These are phyloP conservation scores for Orthonychiurus folsomi DNA, from an alignment of 2,888 invertebrate genomes.

Conservation along the genomic window DNA sequence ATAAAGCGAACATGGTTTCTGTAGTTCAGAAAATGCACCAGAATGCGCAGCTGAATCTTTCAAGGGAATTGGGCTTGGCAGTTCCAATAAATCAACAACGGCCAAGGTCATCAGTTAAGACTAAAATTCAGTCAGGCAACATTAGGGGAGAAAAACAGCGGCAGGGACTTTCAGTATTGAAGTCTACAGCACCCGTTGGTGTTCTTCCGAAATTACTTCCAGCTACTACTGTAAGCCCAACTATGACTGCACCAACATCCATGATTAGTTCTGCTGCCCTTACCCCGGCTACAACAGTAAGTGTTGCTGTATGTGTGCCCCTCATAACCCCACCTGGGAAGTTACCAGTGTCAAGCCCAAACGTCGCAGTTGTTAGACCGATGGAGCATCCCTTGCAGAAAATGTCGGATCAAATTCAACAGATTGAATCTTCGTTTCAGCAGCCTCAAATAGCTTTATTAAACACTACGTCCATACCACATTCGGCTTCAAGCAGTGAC, in stretches of 20 bases:
- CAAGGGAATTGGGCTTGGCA: background rate
- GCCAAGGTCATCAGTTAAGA: background rate
- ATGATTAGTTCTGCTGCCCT: background rate
- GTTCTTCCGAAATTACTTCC: conserved; percentile 18
- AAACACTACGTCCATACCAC: conserved; percentile 8
- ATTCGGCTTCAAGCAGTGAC: background rate
- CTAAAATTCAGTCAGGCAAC: background rate
- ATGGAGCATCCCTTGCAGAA: conserved; percentile 38
- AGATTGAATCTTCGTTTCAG: conserved; percentile 20
- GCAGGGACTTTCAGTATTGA: background rate
- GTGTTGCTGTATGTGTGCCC: background rate
- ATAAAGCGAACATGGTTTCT: background rate
- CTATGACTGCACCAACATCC: background rate
- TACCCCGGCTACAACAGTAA: background rate
- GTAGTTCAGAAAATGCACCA: background rate
- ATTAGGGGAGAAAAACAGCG: conserved; percentile 4
- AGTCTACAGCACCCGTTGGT: background rate
- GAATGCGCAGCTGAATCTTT: background rate
- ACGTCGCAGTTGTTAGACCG: conserved; percentile 36
- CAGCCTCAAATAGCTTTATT: background rate
- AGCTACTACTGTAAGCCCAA: conserved; percentile 8
- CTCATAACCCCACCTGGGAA: background rate
- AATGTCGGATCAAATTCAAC: conserved; percentile 34
- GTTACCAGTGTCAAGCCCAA: conserved; percentile 13
- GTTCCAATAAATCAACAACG: background rate